A percentile compares a stretch with the other conserved stretches of the same genome.
Conservation (phyloP, 23 tunicate species). For the Halocynthia roretzi region DNA sequence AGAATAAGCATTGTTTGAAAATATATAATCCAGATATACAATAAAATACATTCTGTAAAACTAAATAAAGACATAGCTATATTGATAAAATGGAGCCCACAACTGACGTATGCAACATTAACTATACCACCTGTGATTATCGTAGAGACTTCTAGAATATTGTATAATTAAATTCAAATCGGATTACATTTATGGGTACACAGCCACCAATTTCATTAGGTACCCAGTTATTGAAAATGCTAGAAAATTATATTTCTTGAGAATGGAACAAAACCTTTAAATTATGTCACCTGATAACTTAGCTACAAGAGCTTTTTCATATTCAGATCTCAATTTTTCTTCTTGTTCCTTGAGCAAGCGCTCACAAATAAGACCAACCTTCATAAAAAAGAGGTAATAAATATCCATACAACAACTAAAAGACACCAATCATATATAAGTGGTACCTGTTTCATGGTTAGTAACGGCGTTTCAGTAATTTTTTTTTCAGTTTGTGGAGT, state of each 20-base stretch:
- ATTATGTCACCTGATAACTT: conserved; percentile 33
- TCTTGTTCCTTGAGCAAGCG: conserved; percentile 58
- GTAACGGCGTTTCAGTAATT: conserved; percentile 37
- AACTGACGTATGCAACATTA: no score
- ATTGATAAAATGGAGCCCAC: no score
- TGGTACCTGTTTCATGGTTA: conserved; percentile 47
- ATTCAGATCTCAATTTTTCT: conserved; percentile 46
- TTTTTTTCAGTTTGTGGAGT: conserved; percentile 29
- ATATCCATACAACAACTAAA: background rate
- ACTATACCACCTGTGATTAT: no score
- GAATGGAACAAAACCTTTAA: background rate
- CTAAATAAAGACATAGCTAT: no score
- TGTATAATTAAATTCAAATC: no score
- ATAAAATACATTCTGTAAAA: no score
- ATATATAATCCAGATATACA: no score
- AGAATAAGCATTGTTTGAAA: background rate
- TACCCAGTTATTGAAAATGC: background rate
- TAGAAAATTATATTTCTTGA: conserved; percentile 1
- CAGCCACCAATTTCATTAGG: background rate
- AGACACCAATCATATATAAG: background rate
- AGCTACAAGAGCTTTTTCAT: conserved; percentile 38
- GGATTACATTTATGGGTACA: background rate
- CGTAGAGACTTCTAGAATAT: no score
- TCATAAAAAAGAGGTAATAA: background rate
- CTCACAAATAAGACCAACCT: conserved; percentile 57